Base-by-base conservation (phyloP, 2,113 vertebrate species). In the Gorsachius goisagi region DNA sequence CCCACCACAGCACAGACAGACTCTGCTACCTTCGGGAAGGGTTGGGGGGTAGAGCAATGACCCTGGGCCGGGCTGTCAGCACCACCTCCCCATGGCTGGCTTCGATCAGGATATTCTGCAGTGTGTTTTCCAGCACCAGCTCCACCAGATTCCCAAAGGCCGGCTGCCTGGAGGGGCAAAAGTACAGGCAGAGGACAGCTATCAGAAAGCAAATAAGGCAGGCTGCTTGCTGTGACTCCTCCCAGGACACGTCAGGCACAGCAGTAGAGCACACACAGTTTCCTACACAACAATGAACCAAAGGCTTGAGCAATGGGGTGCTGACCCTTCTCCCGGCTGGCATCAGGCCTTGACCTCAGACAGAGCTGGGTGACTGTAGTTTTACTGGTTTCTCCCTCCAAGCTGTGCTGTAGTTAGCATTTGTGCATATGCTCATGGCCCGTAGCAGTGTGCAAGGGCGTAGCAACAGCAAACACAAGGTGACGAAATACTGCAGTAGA, bases 71-170 rank as follows among this genome's bases (percentile, higher is more conserved):
- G 1, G 98, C 97, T 5, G 98, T 99, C 55, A 99, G 98, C 55
- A 98, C 95, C 88, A 99, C 98, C 82, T 99, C 99, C 58, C 99
- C 99, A 56, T 94, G 96, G 96, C 98, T 98, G 52, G 98, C 99
- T 98, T 99, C 99, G 1, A 97, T 98, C 98, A 99, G 97, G 95
- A 99, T 97, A 96, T 99, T 99, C 97, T 98, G 98, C 73, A 99
- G 89, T 4, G 97, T 98, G 96, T 99, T 99, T 80, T 99, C 97
- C 87, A 99, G 97, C 92, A 99, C 75, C 24, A 95, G 95, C 89
- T 99, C 98, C 67, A 94, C 88, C 62, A 99, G 95, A 81, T 96
- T 96, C 93, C 96, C 82, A 78, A 98, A 97, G 68, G 97, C 97
- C 0, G 97, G 97, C 30, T 98, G 97, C 95, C 98, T 99, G 95